Conservation (phyloP, 2,113 vertebrate genomes). For the Cryptoleucopteryx plumbea region DNA sequence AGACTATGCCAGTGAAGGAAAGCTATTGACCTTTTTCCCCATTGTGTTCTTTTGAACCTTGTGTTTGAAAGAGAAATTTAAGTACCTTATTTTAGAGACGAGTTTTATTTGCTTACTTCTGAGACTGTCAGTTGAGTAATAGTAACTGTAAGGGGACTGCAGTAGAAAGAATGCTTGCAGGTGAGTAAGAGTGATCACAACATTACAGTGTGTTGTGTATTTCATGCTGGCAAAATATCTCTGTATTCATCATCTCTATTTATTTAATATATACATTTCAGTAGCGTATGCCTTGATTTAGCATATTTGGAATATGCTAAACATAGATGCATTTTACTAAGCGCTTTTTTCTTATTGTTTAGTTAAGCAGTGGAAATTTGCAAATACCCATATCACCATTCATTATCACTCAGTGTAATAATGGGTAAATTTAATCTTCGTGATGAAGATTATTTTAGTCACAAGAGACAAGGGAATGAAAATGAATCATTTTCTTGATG, state of each 20-base stretch:
- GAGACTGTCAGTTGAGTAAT: background rate
- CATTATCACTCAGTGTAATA: slow-evolving; percentile 22
- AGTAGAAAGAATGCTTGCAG: background rate
- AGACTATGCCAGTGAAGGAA: background rate
- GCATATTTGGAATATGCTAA: background rate
- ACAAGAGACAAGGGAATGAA: slow-evolving; percentile 2
- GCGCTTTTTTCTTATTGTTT: background rate
- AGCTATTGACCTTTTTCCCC: background rate
- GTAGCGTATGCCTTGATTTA: background rate
- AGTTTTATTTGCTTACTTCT: background rate
- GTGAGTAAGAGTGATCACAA: background rate
- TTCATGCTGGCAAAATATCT: background rate
- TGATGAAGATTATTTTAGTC: slow-evolving; percentile 33
- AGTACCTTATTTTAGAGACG: background rate
- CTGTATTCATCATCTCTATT: background rate
- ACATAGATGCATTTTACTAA: background rate
- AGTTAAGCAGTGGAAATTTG: background rate
- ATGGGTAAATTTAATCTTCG: slow-evolving; percentile 24
- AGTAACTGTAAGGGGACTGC: background rate
- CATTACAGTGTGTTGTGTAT: background rate
- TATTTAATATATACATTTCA: background rate
- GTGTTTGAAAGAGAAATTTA: background rate
- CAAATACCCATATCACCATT: background rate
- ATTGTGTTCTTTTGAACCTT: background rate
- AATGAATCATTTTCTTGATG: slow-evolving; percentile 15